A percentile compares a stretch with the other conserved stretches of the same genome.
phyloP scores from a whole-genome alignment of 2,113 vertebrate species.

The Scopus umbretta region DNA sequence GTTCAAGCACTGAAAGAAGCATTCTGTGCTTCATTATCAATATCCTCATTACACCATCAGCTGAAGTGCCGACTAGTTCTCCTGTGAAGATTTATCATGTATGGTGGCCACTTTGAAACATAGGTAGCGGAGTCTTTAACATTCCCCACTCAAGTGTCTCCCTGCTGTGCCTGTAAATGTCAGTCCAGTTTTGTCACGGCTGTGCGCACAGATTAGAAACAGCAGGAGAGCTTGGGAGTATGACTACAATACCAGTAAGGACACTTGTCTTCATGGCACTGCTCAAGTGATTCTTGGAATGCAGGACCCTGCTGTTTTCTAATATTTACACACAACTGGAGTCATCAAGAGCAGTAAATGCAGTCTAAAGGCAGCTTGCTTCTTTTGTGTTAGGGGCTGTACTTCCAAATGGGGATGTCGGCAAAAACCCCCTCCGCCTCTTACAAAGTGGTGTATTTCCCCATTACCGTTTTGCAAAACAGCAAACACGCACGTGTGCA shows the following conservation, averaged over 20 bases:
- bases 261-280: constrained; percentile 85
- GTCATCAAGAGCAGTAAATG: constrained; percentile 82
- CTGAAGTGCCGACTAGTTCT: constrained; percentile 61
- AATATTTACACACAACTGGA: constrained; percentile 99
- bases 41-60: constrained; percentile 67
- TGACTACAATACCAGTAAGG: constrained; percentile 94
- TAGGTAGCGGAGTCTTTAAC: constrained; percentile 90
- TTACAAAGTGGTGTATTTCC: background rate
- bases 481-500: background rate
- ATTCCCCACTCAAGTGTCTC: constrained; percentile 90
- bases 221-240: constrained; percentile 86
- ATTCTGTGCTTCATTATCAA: constrained; percentile 68
- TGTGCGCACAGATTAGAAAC: constrained; percentile 97
- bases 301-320: constrained; percentile 94
- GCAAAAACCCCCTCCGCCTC: constrained; percentile 24
- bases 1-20: background rate
- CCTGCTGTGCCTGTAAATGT: constrained; percentile 98
- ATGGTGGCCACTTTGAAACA: constrained; percentile 86
- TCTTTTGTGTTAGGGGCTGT: constrained; percentile 71
- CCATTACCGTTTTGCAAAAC: background rate
- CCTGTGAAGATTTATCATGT: constrained; percentile 80
- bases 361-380: constrained; percentile 71
- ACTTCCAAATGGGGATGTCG: constrained; percentile 66
- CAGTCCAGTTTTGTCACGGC: constrained; percentile 98
- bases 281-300: constrained; percentile 90